Evolutionary conservation across 1,140 invertebrate species (phyloP), one percentile per base, ranked within the genome.

Genomic region (Scaptomyza montana): DNA sequence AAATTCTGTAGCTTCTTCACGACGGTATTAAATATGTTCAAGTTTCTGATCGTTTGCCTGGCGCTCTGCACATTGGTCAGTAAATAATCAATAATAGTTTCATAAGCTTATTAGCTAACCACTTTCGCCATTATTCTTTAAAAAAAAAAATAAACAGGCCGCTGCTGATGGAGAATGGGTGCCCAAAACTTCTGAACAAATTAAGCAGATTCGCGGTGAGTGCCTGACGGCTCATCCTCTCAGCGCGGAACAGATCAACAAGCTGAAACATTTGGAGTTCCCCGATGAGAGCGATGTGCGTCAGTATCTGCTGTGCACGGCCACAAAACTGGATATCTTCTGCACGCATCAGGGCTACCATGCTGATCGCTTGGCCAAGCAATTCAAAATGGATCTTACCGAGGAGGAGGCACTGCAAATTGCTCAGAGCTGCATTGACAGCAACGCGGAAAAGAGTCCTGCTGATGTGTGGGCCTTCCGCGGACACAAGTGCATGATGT

Each of bases 331-430:
- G 74, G 85, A 72, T 19, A 78, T 91, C 39, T 91, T 91, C 87
- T 91, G 90, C 68, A 65, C 46, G 25, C 77, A 89, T 50, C 21
- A 87, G 49, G 90, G 90, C 30, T 91, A 86, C 56, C 90, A 91
- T 66, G 77, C 85, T 33, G 90, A 91, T 69, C 87, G 90, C 45
- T 60, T 91, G 62, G 90, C 90, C 54, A 90, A 89, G 59, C 90
- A 91, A 68, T 91, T 91, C 63, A 90, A 89, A 62, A 86, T 91
- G 90, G 84, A 86, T 55, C 71, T 91, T 39, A 66, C 57, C 16
- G 90, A 91, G 64, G 76, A 76, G 56, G 90, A 91, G 66, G 90
- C 82, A 0, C 45, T 86, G 1, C 25, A 63, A 46, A 90, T 91
- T 56, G 90, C 78, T 13, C 51, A 91, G 41, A 46, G 81, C 53